Conservation (phyloP, 2,797 vertebrate genomes). For the Hippocampus kuda region DNA sequence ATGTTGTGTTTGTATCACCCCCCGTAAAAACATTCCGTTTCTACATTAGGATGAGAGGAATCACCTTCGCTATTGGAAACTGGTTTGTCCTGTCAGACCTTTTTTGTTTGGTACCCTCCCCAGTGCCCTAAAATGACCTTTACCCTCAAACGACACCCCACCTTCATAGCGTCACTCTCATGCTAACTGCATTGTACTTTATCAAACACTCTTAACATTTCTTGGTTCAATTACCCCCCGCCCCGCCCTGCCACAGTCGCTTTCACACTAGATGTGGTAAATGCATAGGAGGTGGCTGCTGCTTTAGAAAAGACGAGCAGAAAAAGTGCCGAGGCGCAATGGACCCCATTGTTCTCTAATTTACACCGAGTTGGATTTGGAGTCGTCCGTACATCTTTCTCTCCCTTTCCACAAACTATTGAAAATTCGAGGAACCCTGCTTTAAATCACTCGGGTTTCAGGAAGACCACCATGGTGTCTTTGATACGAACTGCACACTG, state of each 20-base stretch:
- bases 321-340: slow-evolving; percentile 59
- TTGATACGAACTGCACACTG: neutral
- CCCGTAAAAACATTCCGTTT: slow-evolving; percentile 64
- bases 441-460: slow-evolving; percentile 16
- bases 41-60: slow-evolving; percentile 31
- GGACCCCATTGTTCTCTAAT: slow-evolving; percentile 4
- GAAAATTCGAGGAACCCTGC: slow-evolving; percentile 25
- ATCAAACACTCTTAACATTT: slow-evolving; percentile 41
- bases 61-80: slow-evolving; percentile 40
- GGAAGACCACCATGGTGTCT: slow-evolving; percentile 46
- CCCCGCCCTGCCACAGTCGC: slow-evolving; percentile 12
- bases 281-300: slow-evolving; percentile 41
- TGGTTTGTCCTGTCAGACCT: slow-evolving; percentile 21
- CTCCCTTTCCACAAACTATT: slow-evolving; percentile 54
- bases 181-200: slow-evolving; percentile 32
- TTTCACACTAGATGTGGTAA: slow-evolving; percentile 29
- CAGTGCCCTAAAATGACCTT: slow-evolving; percentile 48
- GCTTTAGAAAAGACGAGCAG: slow-evolving; percentile 29
- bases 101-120: slow-evolving; percentile 30
- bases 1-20: slow-evolving; percentile 30
- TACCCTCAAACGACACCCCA: slow-evolving; percentile 52
- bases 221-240: slow-evolving; percentile 19
- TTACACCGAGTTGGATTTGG: slow-evolving; percentile 23
- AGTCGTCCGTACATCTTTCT: slow-evolving; percentile 29
- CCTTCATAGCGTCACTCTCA: neutral